These are phyloP conservation scores for Scaptomyza reducta DNA, from an alignment of 2,888 invertebrate genomes.

Conservation along the genomic window DNA sequence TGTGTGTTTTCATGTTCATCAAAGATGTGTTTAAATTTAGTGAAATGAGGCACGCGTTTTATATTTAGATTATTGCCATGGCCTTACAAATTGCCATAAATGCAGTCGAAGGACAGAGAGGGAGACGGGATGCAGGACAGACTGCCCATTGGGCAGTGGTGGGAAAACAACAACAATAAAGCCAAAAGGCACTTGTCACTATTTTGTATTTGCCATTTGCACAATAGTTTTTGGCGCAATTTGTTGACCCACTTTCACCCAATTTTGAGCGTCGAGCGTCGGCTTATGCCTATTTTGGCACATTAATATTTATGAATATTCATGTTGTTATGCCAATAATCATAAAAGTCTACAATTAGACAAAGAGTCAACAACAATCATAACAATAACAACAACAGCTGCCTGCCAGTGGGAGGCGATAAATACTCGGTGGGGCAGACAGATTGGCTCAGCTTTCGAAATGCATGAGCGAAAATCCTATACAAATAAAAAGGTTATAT, in stretches of 20 bases:
- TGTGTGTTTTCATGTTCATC: constrained; percentile 55
- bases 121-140: neutral
- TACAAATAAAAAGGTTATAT: neutral
- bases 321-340: constrained; percentile 50
- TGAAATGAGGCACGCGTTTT: constrained; percentile 76
- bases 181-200: constrained; percentile 46
- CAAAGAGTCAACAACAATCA: constrained; percentile 32
- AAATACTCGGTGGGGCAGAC: constrained; percentile 21
- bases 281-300: constrained; percentile 73
- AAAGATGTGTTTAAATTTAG: constrained; percentile 59
- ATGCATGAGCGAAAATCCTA: neutral
- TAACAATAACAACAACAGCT: constrained; percentile 14
- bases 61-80: constrained; percentile 73
- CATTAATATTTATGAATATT: constrained; percentile 57
- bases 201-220: constrained; percentile 12
- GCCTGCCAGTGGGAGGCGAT: constrained; percentile 50
- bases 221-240: constrained; percentile 33
- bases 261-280: constrained; percentile 20
- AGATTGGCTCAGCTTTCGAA: constrained; percentile 57
- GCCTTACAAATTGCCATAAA: constrained; percentile 47
- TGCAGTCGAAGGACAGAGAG: neutral
- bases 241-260: constrained; percentile 75
- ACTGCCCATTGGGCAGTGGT: constrained; percentile 9
- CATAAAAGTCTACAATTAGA: constrained; percentile 62
- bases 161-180: constrained; percentile 10